Base-by-base conservation (phyloP, 2,888 invertebrate genomes). In the Andrena minutula region DNA sequence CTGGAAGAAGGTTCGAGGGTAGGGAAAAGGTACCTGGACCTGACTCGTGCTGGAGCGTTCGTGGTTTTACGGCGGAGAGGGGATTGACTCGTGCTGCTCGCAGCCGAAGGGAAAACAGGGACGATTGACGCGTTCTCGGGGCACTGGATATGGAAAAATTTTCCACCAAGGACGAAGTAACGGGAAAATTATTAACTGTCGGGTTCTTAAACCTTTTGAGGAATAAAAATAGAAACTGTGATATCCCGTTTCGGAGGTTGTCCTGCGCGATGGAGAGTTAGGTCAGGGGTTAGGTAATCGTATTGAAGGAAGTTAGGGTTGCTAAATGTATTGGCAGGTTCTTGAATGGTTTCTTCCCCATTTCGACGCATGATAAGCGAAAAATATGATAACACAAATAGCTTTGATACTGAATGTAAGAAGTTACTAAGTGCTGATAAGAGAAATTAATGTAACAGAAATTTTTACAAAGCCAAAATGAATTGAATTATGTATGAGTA, bases 1-100 rank as follows among this genome's bases (percentile, higher is more conserved):
- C 87, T 81, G 83, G 63, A 7, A 30, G 28, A 7, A 47, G 28
- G 71, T 26, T 23, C 1, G 41, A 35, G 64, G 56, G 78, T 76
- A 64, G 74, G 80, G 78, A 58, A 71, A 74, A 77, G 65, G 70
- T 75, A 86, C 63, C 77, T 63, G 79, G 83, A 70, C 60, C 72
- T 73, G 73, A 81, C 73, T 77, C 56, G 41, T 20, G 64, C 84
- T 60, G 70, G 60, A 28, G 74, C 81, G 74, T 83, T 81, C 76
- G 73, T 23, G 65, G 75, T 66, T 41, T 53, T 56, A 41, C n/a
- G 72, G 23, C 3, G 53, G 23, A 51, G 83, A 60, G 66, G 77
- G 76, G 80, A 32, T 69, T 76, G 71, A 71, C 74, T 85, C 74
- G 78, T 75, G 72, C 60, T 64, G 16, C n/a, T 16, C 32, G 32